A percentile compares a stretch with the other conserved stretches of the same genome.
These are phyloP conservation scores for Terrapene triunguis DNA, from an alignment of 2,113 vertebrate genomes.

Conservation along the genomic window DNA sequence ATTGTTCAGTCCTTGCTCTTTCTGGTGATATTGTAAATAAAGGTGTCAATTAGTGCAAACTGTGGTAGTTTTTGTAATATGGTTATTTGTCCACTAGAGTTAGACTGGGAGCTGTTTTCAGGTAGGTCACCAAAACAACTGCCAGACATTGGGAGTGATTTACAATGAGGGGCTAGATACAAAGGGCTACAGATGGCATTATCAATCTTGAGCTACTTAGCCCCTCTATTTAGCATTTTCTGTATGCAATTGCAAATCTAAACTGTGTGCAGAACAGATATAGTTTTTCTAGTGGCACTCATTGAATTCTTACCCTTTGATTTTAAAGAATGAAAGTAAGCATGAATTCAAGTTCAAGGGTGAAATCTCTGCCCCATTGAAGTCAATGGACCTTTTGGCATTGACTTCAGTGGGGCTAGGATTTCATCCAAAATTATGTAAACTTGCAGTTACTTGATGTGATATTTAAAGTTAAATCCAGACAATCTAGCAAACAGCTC, in stretches of 20 bases:
- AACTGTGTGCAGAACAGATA: background rate
- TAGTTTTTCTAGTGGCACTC: background rate
- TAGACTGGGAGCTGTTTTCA: background rate
- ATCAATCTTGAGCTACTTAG: background rate
- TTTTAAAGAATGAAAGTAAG: background rate
- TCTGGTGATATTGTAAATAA: background rate
- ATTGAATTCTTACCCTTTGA: background rate
- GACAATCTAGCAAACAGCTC: background rate
- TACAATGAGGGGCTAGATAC: background rate
- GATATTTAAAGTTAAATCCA: background rate
- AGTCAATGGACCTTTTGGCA: background rate
- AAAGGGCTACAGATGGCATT: background rate
- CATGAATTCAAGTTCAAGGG: background rate
- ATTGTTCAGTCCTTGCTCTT: background rate
- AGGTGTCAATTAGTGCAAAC: background rate
- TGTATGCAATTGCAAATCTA: background rate
- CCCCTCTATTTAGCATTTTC: background rate
- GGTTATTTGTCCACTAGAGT: background rate
- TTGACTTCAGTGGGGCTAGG: background rate
- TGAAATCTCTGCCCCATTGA: background rate
- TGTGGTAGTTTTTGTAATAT: accelerated
- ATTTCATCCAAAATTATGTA: background rate
- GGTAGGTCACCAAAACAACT: background rate
- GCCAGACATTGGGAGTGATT: background rate
- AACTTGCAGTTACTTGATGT: background rate